Evolutionary conservation across 2,888 invertebrate genomes (phyloP).

Genomic region (Agrochola lychnidis): DNA sequence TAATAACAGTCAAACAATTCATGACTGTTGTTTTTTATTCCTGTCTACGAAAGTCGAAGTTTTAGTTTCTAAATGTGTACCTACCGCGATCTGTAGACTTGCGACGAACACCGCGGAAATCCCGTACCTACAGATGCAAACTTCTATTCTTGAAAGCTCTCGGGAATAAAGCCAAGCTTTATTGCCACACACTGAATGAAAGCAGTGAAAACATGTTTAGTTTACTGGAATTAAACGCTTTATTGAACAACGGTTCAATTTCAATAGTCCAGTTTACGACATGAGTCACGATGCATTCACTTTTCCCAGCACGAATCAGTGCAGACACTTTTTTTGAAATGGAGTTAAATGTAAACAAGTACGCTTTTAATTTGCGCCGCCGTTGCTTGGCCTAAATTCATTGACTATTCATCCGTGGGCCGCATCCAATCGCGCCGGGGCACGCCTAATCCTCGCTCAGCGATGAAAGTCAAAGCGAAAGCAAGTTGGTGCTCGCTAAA

Average conservation of each 20-base stretch:
- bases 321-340: slow-evolving; percentile 52
- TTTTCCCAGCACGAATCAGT: slow-evolving; percentile 46
- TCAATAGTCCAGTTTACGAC: slow-evolving; percentile 28
- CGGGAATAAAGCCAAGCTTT: slow-evolving; percentile 71
- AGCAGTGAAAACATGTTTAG: slow-evolving; percentile 40
- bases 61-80: slow-evolving; percentile 77
- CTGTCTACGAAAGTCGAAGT: slow-evolving; percentile 70
- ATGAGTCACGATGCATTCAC: slow-evolving; percentile 38
- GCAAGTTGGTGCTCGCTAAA: slow-evolving; percentile 83
- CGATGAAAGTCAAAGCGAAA: slow-evolving; percentile 85
- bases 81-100: slow-evolving; percentile 74
- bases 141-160: slow-evolving; percentile 75
- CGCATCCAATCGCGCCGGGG: slow-evolving; percentile 80
- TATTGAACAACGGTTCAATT: slow-evolving; percentile 42
- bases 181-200: slow-evolving; percentile 52
- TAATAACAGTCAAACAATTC: slow-evolving; percentile 81
- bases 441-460: slow-evolving; percentile 79
- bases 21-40: slow-evolving; percentile 76
- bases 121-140: slow-evolving; percentile 61
- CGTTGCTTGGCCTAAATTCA: slow-evolving; percentile 80
- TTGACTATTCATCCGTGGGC: slow-evolving; percentile 84
- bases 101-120: slow-evolving; percentile 59
- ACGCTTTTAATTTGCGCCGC: slow-evolving; percentile 68
- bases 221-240: slow-evolving; percentile 44
- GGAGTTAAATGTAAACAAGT: slow-evolving; percentile 65